A percentile compares a stretch with the other conserved stretches of the same genome.
These are phyloP conservation scores for Anoncus sp. DNA, from an alignment of 2,888 invertebrate species.

Conservation along the genomic window DNA sequence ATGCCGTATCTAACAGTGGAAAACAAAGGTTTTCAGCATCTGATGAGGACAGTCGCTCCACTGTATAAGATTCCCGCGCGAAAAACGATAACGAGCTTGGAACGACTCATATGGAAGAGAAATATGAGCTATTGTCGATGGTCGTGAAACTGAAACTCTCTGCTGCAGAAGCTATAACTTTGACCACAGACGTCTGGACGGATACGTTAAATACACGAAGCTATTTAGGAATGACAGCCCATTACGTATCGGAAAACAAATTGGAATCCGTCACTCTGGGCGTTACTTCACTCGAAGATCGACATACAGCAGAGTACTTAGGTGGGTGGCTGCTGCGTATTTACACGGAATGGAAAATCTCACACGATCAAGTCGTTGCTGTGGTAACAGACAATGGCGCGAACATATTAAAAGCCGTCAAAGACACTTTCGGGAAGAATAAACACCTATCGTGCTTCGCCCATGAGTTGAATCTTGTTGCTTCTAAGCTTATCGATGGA, in stretches of 20 bases:
- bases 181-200: conserved; percentile 72
- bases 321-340: conserved; percentile 41
- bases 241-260: conserved; percentile 40
- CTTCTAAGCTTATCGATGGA: conserved; percentile 8
- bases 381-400: conserved; percentile 59
- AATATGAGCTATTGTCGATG: conserved; percentile 31
- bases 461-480: conserved; percentile 35
- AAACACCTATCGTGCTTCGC: conserved; percentile 47
- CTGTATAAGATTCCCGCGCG: conserved; percentile 50
- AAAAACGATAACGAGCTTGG: conserved; percentile 31
- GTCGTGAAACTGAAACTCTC: conserved; percentile 37
- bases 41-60: conserved; percentile 32
- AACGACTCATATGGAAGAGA: conserved; percentile 29
- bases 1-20: conserved; percentile 32
- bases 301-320: conserved; percentile 53
- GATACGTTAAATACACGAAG: conserved; percentile 58
- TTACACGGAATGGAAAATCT: conserved; percentile 47
- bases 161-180: conserved; percentile 46
- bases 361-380: conserved; percentile 42
- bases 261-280: conserved; percentile 46
- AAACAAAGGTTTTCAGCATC: conserved; percentile 33
- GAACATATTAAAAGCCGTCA: conserved; percentile 58
- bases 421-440: conserved; percentile 50
- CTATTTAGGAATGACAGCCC: conserved; percentile 49
- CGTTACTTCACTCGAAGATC: conserved; percentile 46